Evolutionary conservation across 2,888 invertebrate species (phyloP), one percentile per base, ranked within the genome.

Genomic region (Brachylomia viminalis): DNA sequence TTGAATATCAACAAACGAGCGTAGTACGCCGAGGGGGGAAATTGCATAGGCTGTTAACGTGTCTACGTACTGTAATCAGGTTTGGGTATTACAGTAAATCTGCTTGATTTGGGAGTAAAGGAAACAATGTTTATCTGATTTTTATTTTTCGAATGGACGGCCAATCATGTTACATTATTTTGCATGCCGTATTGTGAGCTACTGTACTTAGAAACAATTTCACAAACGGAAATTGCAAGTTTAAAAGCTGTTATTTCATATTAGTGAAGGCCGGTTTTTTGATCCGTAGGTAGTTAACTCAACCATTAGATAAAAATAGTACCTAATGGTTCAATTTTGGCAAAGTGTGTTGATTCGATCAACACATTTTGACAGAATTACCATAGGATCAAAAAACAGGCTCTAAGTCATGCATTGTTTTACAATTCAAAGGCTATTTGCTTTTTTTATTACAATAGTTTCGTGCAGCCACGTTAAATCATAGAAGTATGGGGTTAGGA

Each of bases 1-100:
- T 86, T 87, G 80, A 80, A 85, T 87, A 85, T 85, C 83, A 85
- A 82, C 79, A 82, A 85, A 86, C 77, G 80, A 77, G 71, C 72
- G 73, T 75, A 68, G 78, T 85, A 79, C 68, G 64, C 73, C 68
- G 73, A 61, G 68, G 78, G 83, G 72, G 76, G 72, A 67, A 77
- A 83, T 79, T 81, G 77, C 70, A 84, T 76, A 75, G 77, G 70
- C 64, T 78, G 80, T 79, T 85, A 83, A 85, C 80, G 72, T 80
- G 83, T 85, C 85, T 80, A 83, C 80, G 72, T 76, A 75, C 58
- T 82, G 77, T 80, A 80, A 82, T 82, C 77, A 85, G 74, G 73
- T 75, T 82, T 61, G 64, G 67, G n/a, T 77, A 77, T 75, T 78
- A 72, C 69, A 74, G 84, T 84, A 78, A 84, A 84, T 84, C 75